Base-by-base conservation (phyloP, 2,797 vertebrate genomes). In the Stomatorhinus walkeri region DNA sequence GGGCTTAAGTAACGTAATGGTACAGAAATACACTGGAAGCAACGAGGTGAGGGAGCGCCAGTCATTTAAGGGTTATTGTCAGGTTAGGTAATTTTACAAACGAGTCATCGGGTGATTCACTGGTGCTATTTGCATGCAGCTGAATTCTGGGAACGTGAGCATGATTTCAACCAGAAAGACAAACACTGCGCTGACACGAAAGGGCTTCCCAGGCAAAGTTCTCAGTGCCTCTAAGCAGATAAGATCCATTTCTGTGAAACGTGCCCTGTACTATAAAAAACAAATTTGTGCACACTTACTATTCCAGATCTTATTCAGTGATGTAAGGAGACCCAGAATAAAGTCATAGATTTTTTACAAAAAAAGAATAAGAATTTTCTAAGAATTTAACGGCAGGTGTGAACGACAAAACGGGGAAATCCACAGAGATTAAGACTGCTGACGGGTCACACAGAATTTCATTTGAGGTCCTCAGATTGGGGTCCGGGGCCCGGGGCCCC, bases 41-140 rank as follows among this genome's bases (percentile, higher is more conserved):
- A 28, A 36, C 12, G 28, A 56, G 79, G 56, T 36, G 19, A 48
- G 81, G 54, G 79, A 64, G 56, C 22, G 48, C 9, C 56, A 59
- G 79, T 14, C 54, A 89, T 24, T 54, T 86, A 8, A 68, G 61
- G 48, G 28, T 16, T 36, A 86, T 76, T 87, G 59, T 72, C 84
- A 86, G 61, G 84, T 85, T 88, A 43, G 54, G 88, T 85, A 22
- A 89, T 72, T 72, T 24, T 4, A 83, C 43, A 40, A 61, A 83
- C 51, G 43, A 89, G 84, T 85, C 84, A 89, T 87, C 36, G 28
- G 61, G 10, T 86, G 88, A 89, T 28, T 89, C 84, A 89, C 5
- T 4, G 14, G 46, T 5, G 24, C 61, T 10, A 56, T 87, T 89
- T 72, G 84, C 88, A 89, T 89, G 36, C 12, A 43, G 59, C 2